Percentiles rank a stretch among this genome's conserved stretches.
Conservation (phyloP, 2,797 vertebrate genomes). For the Bufotes viridis region DNA sequence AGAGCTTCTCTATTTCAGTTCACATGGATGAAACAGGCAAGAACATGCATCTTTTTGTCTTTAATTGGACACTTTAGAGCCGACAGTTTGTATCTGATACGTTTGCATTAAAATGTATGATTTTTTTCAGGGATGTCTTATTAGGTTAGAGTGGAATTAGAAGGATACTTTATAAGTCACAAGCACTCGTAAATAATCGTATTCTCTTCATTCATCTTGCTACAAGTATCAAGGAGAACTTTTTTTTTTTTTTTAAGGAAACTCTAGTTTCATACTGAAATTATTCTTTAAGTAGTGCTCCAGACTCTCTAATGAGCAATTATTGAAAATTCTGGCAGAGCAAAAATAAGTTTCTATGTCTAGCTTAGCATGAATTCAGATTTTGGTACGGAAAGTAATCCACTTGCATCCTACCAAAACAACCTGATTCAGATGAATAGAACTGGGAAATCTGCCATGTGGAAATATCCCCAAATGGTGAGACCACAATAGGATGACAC, state of each 20-base stretch:
- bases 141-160: conserved; percentile 6
- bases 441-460: no score
- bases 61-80: not conserved
- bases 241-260: not conserved
- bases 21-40: not conserved
- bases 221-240: not conserved
- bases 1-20: conserved; percentile 10
- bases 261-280: not conserved
- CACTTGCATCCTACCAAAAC: no score
- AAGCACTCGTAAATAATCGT: not conserved
- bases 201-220: not conserved
- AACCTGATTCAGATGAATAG: no score
- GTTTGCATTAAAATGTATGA: conserved; percentile 11
- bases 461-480: no score
- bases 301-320: not conserved
- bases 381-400: no score
- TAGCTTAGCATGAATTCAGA: not conserved
- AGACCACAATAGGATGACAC: no score
- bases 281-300: not conserved
- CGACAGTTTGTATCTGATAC: not conserved
- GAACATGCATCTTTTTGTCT: not conserved
- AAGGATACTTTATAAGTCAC: not conserved
- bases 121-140: not conserved
- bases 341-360: not conserved
- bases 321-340: not conserved